phyloP scores from a whole-genome alignment of 2,797 vertebrate species.

The Rachycentron canadum region DNA sequence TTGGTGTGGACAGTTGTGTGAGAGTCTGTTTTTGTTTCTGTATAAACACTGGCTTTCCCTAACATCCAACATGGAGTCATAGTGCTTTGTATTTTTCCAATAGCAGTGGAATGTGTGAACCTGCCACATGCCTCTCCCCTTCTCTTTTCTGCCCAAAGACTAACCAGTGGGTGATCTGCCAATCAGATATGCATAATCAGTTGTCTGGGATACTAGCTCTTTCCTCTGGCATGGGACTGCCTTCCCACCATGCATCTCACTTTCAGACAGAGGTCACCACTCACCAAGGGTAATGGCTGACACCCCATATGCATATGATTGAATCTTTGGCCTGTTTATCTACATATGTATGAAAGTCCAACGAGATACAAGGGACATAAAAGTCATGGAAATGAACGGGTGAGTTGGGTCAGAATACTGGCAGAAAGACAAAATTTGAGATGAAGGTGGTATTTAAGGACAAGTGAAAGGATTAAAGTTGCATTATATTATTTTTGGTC shows the following conservation, averaged over 20 bases:
- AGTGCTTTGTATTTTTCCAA: conserved; percentile 67
- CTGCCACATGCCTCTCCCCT: conserved; percentile 52
- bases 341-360: conserved; percentile 54
- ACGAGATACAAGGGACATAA: conserved; percentile 27
- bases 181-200: conserved; percentile 76
- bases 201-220: conserved; percentile 64
- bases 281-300: conserved; percentile 32
- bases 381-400: background rate
- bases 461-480: conserved; percentile 7
- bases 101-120: conserved; percentile 64
- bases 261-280: conserved; percentile 62
- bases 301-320: conserved; percentile 46
- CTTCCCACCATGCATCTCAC: conserved; percentile 68
- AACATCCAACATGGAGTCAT: conserved; percentile 55
- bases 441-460: background rate
- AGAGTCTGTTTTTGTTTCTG: conserved; percentile 64
- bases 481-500: background rate
- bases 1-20: conserved; percentile 61
- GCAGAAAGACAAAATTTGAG: background rate
- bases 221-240: conserved; percentile 51
- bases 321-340: conserved; percentile 58
- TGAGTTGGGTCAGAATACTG: background rate
- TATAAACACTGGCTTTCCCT: conserved; percentile 60
- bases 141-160: conserved; percentile 55
- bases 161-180: conserved; percentile 62